Conservation (phyloP, 2,797 vertebrate species). For the Enteromius unitaeniatus region DNA sequence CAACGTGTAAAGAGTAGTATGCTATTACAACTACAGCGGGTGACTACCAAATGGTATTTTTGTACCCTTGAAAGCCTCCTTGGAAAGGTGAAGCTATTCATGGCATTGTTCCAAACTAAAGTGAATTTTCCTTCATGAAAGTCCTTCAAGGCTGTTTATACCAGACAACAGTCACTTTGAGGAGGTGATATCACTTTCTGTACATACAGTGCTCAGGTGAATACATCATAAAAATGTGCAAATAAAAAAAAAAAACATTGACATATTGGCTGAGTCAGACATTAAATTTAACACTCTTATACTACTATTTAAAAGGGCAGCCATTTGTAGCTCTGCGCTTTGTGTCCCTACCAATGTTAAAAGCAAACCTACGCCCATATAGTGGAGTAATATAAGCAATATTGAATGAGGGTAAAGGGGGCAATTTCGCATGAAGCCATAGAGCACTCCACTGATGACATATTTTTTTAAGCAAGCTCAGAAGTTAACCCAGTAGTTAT, state of each 20-base stretch:
- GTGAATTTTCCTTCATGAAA: neutral
- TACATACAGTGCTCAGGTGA: neutral
- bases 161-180: constrained; percentile 2
- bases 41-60: neutral
- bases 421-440: neutral
- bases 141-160: constrained; percentile 3
- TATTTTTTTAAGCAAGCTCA: neutral
- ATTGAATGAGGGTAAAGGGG: neutral
- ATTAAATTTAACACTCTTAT: neutral
- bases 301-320: neutral
- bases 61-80: neutral
- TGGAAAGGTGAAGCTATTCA: neutral
- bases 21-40: neutral
- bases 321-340: neutral
- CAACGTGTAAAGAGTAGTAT: neutral
- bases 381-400: neutral
- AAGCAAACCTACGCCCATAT: too few species aligned
- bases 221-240: neutral
- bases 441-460: neutral
- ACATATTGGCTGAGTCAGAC: neutral
- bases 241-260: neutral
- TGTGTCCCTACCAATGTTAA: too few species aligned
- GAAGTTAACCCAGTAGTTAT: neutral
- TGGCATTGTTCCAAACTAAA: constrained; percentile 5
- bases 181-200: neutral